Conservation (phyloP, 53 echinoderm and acorn worm species). For the Temnopleurus reevesii region DNA sequence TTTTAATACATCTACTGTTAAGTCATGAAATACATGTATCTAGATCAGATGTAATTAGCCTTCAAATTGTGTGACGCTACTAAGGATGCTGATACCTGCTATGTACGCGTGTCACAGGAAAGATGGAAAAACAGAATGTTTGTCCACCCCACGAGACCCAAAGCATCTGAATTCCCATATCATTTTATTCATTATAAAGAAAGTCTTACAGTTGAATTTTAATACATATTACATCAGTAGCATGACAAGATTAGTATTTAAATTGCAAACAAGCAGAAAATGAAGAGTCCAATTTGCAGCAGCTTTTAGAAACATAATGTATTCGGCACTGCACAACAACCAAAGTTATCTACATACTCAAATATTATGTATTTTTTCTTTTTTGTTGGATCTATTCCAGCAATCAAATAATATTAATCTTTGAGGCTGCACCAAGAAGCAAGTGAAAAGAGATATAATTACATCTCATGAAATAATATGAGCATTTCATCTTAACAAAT, state of each 20-base stretch:
- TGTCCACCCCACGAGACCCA: too few relatives aligned
- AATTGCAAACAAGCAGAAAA: neutral
- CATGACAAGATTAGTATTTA: neutral
- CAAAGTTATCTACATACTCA: too few relatives aligned
- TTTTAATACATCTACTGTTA: too few relatives aligned
- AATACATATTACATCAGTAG: neutral
- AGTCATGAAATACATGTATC: too few relatives aligned
- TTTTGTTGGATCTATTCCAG: neutral
- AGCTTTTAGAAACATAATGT: neutral
- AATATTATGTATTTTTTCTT: neutral
- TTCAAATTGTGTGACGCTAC: too few relatives aligned
- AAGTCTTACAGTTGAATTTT: neutral
- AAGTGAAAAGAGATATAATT: neutral
- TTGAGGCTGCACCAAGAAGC: neutral
- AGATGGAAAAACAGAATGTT: too few relatives aligned
- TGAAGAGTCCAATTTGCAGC: conserved; percentile 17
- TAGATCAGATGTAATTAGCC: too few relatives aligned
- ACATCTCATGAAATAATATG: neutral
- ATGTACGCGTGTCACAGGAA: too few relatives aligned
- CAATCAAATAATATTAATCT: neutral
- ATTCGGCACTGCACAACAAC: conserved; percentile 4
- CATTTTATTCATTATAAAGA: neutral
- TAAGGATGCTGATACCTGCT: too few relatives aligned
- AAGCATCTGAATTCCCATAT: too few relatives aligned
- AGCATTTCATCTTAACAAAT: too few relatives aligned